A percentile compares a stretch with the other conserved stretches of the same genome.
Conservation (phyloP, 2,888 invertebrate species). For the Litoditis marina region DNA sequence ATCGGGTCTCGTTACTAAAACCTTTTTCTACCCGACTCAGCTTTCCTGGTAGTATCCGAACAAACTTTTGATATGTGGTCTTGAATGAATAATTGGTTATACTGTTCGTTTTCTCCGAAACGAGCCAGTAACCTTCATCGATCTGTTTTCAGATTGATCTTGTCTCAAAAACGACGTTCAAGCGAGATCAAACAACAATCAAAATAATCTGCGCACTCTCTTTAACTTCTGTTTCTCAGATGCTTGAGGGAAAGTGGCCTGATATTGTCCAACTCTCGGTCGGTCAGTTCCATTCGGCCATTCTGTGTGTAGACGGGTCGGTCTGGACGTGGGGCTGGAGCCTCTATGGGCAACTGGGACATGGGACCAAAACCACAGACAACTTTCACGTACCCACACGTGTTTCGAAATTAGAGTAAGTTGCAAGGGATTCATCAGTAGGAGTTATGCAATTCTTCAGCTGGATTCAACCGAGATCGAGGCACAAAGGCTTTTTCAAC, state of each 20-base stretch:
- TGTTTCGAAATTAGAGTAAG: constrained; percentile 23
- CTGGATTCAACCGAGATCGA: not conserved
- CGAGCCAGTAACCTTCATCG: too few relatives aligned
- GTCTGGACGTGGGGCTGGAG: constrained; percentile 57
- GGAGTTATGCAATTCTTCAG: not conserved
- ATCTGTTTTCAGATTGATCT: not conserved
- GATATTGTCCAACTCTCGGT: constrained; percentile 37
- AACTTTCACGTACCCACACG: constrained; percentile 19
- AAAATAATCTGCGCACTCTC: too few relatives aligned
- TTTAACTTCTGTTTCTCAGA: constrained; percentile 21
- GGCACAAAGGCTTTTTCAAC: not conserved
- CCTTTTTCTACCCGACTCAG: too few relatives aligned
- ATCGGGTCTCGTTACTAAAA: too few relatives aligned
- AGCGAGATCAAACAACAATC: too few relatives aligned
- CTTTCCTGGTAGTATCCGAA: not conserved
- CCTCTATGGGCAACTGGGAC: constrained; percentile 53
- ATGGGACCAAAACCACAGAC: constrained; percentile 15
- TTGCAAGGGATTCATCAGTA: too few relatives aligned
- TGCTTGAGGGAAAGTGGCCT: constrained; percentile 43
- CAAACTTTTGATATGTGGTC: not conserved
- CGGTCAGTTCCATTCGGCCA: constrained; percentile 55
- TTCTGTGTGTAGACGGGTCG: constrained; percentile 39
- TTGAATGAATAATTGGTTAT: not conserved
- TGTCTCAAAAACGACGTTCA: not conserved
- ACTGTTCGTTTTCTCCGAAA: not conserved